Evolutionary conservation across 1,140 invertebrate species (phyloP).

Genomic region (Drosophila rufa): DNA sequence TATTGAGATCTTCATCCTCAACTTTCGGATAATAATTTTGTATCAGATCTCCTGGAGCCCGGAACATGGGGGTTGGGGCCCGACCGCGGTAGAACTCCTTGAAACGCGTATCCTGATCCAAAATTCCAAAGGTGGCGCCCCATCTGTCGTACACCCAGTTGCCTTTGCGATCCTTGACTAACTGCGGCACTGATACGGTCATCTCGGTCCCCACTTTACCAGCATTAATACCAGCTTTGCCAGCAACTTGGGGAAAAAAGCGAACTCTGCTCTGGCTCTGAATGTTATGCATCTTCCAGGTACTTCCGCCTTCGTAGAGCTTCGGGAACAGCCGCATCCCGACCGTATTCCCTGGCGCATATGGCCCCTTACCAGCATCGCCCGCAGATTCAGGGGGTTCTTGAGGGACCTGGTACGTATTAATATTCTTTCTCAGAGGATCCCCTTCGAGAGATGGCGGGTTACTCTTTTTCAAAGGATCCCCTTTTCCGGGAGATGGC

Average conservation of each 20-base stretch:
- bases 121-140: background rate
- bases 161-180: background rate
- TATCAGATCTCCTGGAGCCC: too few relatives aligned
- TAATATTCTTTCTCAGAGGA: too few relatives aligned
- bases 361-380: background rate
- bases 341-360: fast-evolving
- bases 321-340: background rate
- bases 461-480: too few relatives aligned
- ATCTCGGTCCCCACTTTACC: background rate
- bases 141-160: background rate
- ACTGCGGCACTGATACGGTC: background rate
- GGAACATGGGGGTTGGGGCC: too few relatives aligned
- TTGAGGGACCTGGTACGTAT: too few relatives aligned
- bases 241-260: too few relatives aligned
- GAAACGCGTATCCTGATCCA: background rate
- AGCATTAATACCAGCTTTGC: background rate
- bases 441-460: too few relatives aligned
- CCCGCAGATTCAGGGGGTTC: too few relatives aligned
- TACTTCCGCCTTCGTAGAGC: background rate
- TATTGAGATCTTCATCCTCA: background rate
- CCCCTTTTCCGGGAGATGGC: too few relatives aligned
- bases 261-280: background rate
- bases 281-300: background rate
- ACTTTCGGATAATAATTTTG: too few relatives aligned
- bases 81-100: background rate